These are phyloP conservation scores for Acanthopleura granulata DNA, from an alignment of 2,888 invertebrate genomes.

Conservation along the genomic window DNA sequence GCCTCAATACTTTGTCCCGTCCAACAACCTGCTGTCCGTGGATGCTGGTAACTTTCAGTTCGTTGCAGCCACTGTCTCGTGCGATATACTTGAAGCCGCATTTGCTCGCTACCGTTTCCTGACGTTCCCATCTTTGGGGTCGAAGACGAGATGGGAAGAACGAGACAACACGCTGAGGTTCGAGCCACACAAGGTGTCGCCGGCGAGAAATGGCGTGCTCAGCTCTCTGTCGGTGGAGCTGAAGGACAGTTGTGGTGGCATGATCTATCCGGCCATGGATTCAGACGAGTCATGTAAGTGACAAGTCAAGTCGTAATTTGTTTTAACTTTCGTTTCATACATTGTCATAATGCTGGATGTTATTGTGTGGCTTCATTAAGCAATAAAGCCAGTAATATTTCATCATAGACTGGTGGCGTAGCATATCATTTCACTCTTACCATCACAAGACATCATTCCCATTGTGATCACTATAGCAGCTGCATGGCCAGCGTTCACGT, in stretches of 20 bases:
- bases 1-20: constrained; percentile 29
- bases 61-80: constrained; percentile 66
- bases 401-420: not conserved
- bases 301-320: no score
- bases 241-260: not conserved
- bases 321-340: no score
- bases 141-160: not conserved
- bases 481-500: no score
- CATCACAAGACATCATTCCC: no score
- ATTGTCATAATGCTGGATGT: no score
- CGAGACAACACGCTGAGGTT: constrained; percentile 4
- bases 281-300: constrained; percentile 2
- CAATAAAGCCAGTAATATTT: not conserved
- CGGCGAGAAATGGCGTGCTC: not conserved
- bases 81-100: constrained; percentile 74
- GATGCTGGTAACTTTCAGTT: constrained; percentile 42
- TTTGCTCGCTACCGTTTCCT: constrained; percentile 71
- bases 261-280: not conserved
- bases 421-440: no score
- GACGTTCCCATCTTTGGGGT: constrained; percentile 6
- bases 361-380: not conserved
- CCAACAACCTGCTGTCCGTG: constrained; percentile 6
- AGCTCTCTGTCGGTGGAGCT: not conserved
- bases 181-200: not conserved
- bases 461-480: no score